Evolutionary conservation across 2,888 invertebrate genomes (phyloP).

Genomic region (Amphipyra berbera): DNA sequence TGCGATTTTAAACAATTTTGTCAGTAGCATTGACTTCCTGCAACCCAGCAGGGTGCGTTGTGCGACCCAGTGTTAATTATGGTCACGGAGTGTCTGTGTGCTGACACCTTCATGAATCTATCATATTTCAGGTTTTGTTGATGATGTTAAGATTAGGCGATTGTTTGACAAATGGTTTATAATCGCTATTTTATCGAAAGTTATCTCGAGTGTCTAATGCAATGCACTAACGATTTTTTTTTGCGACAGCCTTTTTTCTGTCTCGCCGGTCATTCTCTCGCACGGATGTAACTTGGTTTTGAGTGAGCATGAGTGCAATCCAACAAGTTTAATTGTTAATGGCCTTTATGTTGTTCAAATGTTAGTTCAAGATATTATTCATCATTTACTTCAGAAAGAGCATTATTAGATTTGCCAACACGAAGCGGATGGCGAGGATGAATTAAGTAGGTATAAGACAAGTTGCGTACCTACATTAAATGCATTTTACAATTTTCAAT

Average conservation of each 20-base stretch:
- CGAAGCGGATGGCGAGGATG: slow-evolving; percentile 67
- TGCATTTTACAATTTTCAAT: slow-evolving; percentile 7
- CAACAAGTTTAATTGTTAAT: slow-evolving; percentile 14
- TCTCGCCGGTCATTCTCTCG: slow-evolving; percentile 63
- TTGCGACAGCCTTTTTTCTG: slow-evolving; percentile 16
- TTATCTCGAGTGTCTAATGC: slow-evolving; percentile 33
- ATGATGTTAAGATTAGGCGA: slow-evolving; percentile 52
- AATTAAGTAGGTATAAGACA: neutral
- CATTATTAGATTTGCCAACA: slow-evolving; percentile 74
- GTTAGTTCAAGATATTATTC: slow-evolving; percentile 37
- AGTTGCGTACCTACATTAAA: slow-evolving; percentile 28
- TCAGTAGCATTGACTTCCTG: no score
- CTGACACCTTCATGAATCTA: slow-evolving; percentile 21
- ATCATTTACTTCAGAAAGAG: slow-evolving; percentile 68
- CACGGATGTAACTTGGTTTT: slow-evolving; percentile 51
- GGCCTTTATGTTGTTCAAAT: slow-evolving; percentile 6
- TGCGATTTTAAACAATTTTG: no score
- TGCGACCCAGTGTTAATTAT: slow-evolving; percentile 5
- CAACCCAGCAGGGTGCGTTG: slow-evolving; percentile 12
- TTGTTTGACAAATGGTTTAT: slow-evolving; percentile 31
- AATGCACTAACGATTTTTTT: slow-evolving; percentile 40
- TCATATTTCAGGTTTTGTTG: slow-evolving; percentile 24
- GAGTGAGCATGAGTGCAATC: slow-evolving; percentile 19
- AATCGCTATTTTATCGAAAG: slow-evolving; percentile 30
- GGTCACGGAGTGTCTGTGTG: slow-evolving; percentile 3